Conservation (phyloP, 1,140 invertebrate species). For the Grapholita molesta region DNA sequence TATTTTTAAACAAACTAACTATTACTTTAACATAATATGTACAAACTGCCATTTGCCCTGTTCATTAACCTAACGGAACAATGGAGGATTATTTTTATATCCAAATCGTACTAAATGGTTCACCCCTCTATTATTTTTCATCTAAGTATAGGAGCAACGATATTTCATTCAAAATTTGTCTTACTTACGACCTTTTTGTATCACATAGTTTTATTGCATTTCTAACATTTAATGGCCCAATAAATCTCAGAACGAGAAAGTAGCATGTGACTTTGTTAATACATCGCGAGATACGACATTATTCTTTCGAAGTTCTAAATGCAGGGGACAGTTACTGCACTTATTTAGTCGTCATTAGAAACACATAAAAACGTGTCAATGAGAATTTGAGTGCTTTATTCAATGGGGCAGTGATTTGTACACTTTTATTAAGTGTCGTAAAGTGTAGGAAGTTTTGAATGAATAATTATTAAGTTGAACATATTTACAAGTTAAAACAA, state of each 20-base stretch:
- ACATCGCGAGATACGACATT: background rate
- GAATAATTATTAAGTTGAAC: too few species aligned
- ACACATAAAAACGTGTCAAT: slow-evolving; percentile 7
- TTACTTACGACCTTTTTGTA: background rate
- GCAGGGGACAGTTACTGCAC: slow-evolving; percentile 4
- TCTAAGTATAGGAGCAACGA: background rate
- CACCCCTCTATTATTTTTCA: background rate
- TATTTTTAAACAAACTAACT: too few species aligned
- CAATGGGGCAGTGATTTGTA: background rate
- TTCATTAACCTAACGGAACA: background rate
- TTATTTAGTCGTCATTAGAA: slow-evolving; percentile 4
- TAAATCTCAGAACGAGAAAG: background rate
- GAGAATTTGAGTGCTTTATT: background rate
- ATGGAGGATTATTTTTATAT: background rate
- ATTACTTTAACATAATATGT: background rate
- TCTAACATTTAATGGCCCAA: background rate
- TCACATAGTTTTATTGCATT: background rate
- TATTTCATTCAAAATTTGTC: background rate
- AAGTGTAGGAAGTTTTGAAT: background rate
- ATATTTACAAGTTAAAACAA: too few species aligned
- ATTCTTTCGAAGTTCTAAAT: background rate
- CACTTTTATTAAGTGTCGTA: background rate
- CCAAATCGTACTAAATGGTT: background rate
- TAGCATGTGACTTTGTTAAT: background rate
- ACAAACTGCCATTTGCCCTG: background rate